These are phyloP conservation scores for Lota lota DNA, from an alignment of 2,113 vertebrate genomes.

Conservation along the genomic window DNA sequence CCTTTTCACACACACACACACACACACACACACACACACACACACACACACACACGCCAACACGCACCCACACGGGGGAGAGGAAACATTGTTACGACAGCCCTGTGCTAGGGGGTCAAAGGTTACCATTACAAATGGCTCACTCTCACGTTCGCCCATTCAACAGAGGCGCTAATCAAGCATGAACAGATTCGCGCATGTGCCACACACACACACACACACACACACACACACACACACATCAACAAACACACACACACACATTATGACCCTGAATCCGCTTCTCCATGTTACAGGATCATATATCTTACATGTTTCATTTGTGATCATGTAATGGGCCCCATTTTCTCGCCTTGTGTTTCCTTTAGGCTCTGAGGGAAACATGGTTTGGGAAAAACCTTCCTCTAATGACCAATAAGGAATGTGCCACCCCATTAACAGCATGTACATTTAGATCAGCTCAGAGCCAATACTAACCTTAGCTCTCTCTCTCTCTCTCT, in stretches of 20 bases:
- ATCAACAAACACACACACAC: too few relatives aligned
- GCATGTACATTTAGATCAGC: constrained; percentile 18
- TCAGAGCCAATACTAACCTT: too few relatives aligned
- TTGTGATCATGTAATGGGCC: constrained; percentile 18
- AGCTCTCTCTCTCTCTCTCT: constrained; percentile 1
- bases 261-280: constrained; percentile 23
- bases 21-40: not conserved
- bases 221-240: too few relatives aligned
- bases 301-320: constrained; percentile 30
- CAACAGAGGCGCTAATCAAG: constrained; percentile 32
- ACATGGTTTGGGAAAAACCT: constrained; percentile 15
- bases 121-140: constrained; percentile 62
- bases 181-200: not conserved
- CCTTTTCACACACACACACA: constrained; percentile 8
- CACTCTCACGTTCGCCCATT: constrained; percentile 52
- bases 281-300: constrained; percentile 22
- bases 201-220: not conserved
- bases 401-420: constrained; percentile 10
- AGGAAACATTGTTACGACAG: constrained; percentile 54
- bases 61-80: constrained; percentile 16
- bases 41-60: not conserved
- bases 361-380: constrained; percentile 17
- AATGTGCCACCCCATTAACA: constrained; percentile 25
- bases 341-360: constrained; percentile 44
- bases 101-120: constrained; percentile 46